A percentile compares a stretch with the other conserved stretches of the same genome.
phyloP scores from a whole-genome alignment of 1,140 invertebrate genomes.

The Drosophila kikkawai region DNA sequence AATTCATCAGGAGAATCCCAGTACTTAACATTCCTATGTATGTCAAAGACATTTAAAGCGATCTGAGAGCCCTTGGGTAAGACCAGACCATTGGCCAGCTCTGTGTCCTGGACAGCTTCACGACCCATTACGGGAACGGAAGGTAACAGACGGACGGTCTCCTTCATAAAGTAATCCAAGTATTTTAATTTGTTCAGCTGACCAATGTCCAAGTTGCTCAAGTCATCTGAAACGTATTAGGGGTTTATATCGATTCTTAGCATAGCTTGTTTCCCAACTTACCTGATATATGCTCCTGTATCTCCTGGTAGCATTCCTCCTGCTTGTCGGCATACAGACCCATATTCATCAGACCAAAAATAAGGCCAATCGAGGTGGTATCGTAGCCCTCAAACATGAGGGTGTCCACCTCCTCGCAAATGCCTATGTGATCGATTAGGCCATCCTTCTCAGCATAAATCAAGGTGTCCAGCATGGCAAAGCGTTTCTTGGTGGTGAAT shows the following conservation, averaged over 20 bases:
- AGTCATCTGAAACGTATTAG: constrained; percentile 41
- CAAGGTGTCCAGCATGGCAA: constrained; percentile 93
- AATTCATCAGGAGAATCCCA: constrained; percentile 91
- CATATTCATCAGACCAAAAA: constrained; percentile 87
- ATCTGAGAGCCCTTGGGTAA: constrained; percentile 86
- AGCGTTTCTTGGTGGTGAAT: constrained; percentile 85
- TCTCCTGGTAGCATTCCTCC: constrained; percentile 86
- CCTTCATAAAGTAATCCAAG: constrained; percentile 88
- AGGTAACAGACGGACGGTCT: constrained; percentile 88
- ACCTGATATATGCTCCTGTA: constrained; percentile 63
- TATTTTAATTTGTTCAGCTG: constrained; percentile 88
- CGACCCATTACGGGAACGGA: constrained; percentile 89
- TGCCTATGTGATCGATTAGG: constrained; percentile 88
- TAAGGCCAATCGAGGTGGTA: constrained; percentile 88
- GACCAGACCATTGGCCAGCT: constrained; percentile 75
- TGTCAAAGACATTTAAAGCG: constrained; percentile 84
- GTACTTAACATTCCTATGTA: constrained; percentile 87
- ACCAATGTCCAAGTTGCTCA: constrained; percentile 84
- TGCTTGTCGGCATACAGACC: constrained; percentile 88
- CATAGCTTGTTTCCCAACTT: not conserved
- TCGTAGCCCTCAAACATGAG: constrained; percentile 93
- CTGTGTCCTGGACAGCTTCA: constrained; percentile 85
- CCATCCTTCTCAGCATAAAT: constrained; percentile 87
- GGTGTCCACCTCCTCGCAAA: constrained; percentile 93
- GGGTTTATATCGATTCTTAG: rapidly evolving